phyloP scores from a whole-genome alignment of 2,888 invertebrate genomes.

The Leucophenga montana region DNA sequence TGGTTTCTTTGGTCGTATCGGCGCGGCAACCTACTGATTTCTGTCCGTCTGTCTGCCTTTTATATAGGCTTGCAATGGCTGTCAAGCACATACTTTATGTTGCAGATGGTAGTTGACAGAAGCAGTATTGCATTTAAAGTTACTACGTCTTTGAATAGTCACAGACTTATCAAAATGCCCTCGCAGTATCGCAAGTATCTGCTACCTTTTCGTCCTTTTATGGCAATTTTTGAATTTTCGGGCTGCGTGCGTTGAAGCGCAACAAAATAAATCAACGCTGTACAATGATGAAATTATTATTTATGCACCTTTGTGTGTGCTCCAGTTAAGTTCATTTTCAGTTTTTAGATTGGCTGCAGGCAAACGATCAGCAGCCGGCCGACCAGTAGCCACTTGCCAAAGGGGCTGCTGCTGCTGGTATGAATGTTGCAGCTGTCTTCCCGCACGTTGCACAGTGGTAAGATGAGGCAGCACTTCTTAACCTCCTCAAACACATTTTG shows the following conservation, averaged over 20 bases:
- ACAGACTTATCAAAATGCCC: no score
- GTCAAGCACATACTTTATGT: no score
- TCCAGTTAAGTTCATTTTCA: conserved; percentile 64
- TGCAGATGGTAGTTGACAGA: no score
- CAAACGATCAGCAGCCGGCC: conserved; percentile 12
- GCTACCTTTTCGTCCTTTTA: conserved; percentile 16
- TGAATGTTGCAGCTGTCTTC: conserved; percentile 33
- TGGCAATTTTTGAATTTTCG: not conserved
- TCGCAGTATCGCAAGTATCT: not conserved
- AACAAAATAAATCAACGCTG: conserved; percentile 68
- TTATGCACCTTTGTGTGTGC: conserved; percentile 61
- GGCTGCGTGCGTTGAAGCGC: conserved; percentile 39
- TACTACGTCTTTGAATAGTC: no score
- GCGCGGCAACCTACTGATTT: no score
- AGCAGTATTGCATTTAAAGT: no score
- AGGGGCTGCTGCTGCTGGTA: not conserved
- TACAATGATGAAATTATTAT: conserved; percentile 72
- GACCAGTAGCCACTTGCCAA: conserved; percentile 14
- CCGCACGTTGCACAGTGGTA: conserved; percentile 13
- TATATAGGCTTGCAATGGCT: no score
- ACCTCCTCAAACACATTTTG: conserved; percentile 6
- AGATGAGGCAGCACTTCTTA: no score
- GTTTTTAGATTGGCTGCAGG: conserved; percentile 38
- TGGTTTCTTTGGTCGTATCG: no score
- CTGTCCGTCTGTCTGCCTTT: no score